phyloP scores from a whole-genome alignment of 2,113 vertebrate genomes.

The Nettapus auritus region DNA sequence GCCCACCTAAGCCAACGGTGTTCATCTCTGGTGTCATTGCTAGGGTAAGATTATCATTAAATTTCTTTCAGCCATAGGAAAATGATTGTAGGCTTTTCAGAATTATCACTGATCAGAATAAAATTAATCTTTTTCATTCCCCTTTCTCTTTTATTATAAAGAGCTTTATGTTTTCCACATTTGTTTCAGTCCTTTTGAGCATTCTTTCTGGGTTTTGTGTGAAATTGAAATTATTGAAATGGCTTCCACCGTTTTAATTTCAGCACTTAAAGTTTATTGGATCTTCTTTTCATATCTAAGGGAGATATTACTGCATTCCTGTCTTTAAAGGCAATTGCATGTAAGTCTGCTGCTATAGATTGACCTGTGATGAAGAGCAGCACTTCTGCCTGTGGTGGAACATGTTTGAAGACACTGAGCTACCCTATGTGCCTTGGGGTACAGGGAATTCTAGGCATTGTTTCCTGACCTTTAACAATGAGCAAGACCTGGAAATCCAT shows the following conservation, averaged over 20 bases:
- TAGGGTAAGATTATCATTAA: conserved; percentile 84
- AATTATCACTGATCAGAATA: not conserved
- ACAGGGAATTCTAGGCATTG: not conserved
- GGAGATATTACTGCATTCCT: not conserved
- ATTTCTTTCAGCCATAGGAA: not conserved
- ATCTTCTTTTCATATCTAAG: conserved; percentile 11
- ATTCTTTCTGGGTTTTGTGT: not conserved
- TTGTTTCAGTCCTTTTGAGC: not conserved
- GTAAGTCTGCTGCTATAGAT: not conserved
- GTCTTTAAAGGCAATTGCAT: not conserved
- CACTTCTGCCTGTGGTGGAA: not conserved
- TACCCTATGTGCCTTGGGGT: not conserved
- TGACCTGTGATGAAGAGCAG: not conserved
- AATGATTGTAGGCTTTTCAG: not conserved
- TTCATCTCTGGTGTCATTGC: conserved; percentile 95
- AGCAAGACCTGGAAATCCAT: not conserved
- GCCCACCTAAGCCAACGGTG: conserved; percentile 88
- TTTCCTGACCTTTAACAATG: not conserved
- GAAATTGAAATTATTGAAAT: conserved; percentile 29
- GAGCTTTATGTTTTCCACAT: not conserved
- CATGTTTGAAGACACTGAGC: not conserved
- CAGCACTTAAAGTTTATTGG: conserved; percentile 19
- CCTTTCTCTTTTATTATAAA: not conserved
- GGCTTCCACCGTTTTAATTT: not conserved
- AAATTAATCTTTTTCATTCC: not conserved